A percentile compares a stretch with the other conserved stretches of the same genome.
Evolutionary conservation across 2,113 vertebrate species (phyloP).

Genomic region (Sander lucioperca): DNA sequence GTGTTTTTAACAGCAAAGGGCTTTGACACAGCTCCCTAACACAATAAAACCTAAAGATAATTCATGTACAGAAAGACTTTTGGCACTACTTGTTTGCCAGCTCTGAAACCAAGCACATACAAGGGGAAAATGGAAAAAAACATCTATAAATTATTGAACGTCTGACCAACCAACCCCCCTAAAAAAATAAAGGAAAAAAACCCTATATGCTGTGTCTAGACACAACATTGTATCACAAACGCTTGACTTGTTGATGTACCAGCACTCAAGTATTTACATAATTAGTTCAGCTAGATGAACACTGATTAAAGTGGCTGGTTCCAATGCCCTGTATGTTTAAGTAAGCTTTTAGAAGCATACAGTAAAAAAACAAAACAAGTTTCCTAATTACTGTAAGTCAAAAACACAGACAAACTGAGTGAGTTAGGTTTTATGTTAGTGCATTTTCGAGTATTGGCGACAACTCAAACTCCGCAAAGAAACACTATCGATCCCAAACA

Average conservation of each 20-base stretch:
- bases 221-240: slow-evolving; percentile 69
- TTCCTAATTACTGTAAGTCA: background rate
- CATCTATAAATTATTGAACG: slow-evolving; percentile 70
- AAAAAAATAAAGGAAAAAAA: slow-evolving; percentile 22
- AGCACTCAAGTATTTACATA: slow-evolving; percentile 64
- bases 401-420: background rate
- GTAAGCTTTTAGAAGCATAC: background rate
- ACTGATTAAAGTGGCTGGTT: slow-evolving; percentile 28
- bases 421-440: background rate
- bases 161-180: slow-evolving; percentile 21
- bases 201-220: slow-evolving; percentile 65
- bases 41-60: slow-evolving; percentile 53
- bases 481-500: background rate
- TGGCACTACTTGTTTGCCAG: slow-evolving; percentile 2
- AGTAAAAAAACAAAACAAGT: background rate
- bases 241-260: slow-evolving; percentile 51
- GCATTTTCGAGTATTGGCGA: background rate
- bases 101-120: background rate
- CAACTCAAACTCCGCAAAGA: background rate
- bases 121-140: slow-evolving; percentile 26
- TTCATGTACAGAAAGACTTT: slow-evolving; percentile 24
- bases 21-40: slow-evolving; percentile 57
- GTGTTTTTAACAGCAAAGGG: slow-evolving; percentile 48
- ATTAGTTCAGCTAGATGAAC: slow-evolving; percentile 49
- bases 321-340: background rate